These are phyloP conservation scores for Salminus brasiliensis DNA, from an alignment of 2,113 vertebrate genomes.

Conservation along the genomic window DNA sequence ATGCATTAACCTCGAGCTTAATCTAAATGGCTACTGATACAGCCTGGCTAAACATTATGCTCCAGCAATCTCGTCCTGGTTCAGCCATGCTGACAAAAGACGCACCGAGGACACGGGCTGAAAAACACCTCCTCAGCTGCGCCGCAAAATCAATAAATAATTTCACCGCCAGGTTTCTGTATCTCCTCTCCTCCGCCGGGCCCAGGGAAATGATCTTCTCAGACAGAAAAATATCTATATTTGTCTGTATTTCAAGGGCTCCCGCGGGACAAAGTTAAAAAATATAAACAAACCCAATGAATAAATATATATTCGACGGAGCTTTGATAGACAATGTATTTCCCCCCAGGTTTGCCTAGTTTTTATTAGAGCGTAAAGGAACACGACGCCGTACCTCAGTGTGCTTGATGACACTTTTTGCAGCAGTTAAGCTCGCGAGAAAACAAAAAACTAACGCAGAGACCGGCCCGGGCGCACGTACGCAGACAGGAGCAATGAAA, in stretches of 20 bases:
- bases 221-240: not conserved
- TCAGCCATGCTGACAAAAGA: slow-evolving; percentile 48
- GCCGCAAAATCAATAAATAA: slow-evolving; percentile 70
- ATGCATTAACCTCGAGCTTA: slow-evolving; percentile 67
- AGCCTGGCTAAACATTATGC: slow-evolving; percentile 58
- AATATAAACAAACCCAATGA: slow-evolving; percentile 52
- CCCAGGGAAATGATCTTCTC: slow-evolving; percentile 47
- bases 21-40: slow-evolving; percentile 62
- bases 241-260: slow-evolving; percentile 4
- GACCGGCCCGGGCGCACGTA: slow-evolving; percentile 24
- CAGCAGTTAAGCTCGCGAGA: slow-evolving; percentile 16
- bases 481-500: not conserved
- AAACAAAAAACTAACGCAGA: slow-evolving; percentile 32
- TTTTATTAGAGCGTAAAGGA: slow-evolving; percentile 50
- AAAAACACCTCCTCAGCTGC: not conserved
- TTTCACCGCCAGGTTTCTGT: slow-evolving; percentile 57
- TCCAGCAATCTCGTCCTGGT: slow-evolving; percentile 47
- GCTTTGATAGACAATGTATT: slow-evolving; percentile 63
- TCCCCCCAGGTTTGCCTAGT: slow-evolving; percentile 49
- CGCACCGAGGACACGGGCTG: slow-evolving; percentile 43
- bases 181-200: slow-evolving; percentile 46
- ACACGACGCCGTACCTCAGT: slow-evolving; percentile 45
- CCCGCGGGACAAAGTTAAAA: slow-evolving; percentile 43
- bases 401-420: slow-evolving; percentile 54
- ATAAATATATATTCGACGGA: slow-evolving; percentile 60